Evolutionary conservation across 2,113 vertebrate genomes (phyloP), one percentile per base, ranked within the genome.

Genomic region (Colinus virginianus): DNA sequence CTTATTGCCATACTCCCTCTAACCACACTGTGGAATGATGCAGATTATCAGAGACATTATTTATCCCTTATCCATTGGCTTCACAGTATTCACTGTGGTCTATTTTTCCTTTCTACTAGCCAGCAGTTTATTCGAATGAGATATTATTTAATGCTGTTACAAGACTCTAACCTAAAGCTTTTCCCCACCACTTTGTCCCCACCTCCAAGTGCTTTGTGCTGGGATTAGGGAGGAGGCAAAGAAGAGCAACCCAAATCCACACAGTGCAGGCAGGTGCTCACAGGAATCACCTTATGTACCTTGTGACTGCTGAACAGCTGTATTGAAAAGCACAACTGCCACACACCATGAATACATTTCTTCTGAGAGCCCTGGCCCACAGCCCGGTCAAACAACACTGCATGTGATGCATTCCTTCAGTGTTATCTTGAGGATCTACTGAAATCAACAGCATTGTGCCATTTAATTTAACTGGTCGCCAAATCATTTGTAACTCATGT

Each of bases 1-100:
- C 85, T 86, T 80, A 84, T 84, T 83, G 81, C 58, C 11, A 11
- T 53, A 63, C 30, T 87, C 49, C n/a, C 34, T 58, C 62, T 67
- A 53, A 36, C 17, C 74, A 69, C 2, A 30, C 46, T 46, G 16
- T 14, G 32, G 30, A 83, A 78, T 4, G n/a, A 66, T 19, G 38
- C 36, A 80, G 51, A 62, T 84, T 84, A 84, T 48, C 30, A 8
- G 42, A 69, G 16, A 46, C 56, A 64, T 53, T 59, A 84, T 71
- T 88, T 80, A 74, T 46, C 34, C 53, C 45, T 49, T 43, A 66
- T 40, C 42, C 30, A 28, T 10, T 67, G 42, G 51, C 36, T 88
- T 66, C 0, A 1, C 46, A 34, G 36, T 25, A 49, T 49, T 76
- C 34, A 84, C 15, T 66, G 75, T 14, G 36, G 19, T 45, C 63